Evolutionary conservation across 2,888 invertebrate species (phyloP).

Genomic region (Pediacus dermestoides): DNA sequence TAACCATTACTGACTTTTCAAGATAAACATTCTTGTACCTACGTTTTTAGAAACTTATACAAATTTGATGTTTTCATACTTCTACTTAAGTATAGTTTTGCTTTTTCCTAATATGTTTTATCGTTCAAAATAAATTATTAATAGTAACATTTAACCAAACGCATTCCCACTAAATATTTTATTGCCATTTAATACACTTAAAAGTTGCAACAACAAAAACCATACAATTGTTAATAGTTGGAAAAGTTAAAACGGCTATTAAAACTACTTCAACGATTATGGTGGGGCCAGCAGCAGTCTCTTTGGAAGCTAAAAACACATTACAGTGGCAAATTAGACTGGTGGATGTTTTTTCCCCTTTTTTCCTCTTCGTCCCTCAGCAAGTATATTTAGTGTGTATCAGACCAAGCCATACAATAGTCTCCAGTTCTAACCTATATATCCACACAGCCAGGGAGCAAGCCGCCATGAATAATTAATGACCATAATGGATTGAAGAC

Average conservation of each 20-base stretch:
- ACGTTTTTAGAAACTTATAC: too few relatives aligned
- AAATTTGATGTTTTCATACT: too few relatives aligned
- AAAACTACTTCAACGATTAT: conserved; percentile 13
- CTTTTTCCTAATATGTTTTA: too few relatives aligned
- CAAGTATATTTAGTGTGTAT: conserved; percentile 13
- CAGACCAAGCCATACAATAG: conserved; percentile 14
- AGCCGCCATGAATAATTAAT: conserved; percentile 42
- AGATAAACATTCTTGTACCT: too few relatives aligned
- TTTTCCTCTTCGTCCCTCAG: conserved; percentile 7
- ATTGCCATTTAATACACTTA: too few relatives aligned
- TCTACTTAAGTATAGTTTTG: too few relatives aligned
- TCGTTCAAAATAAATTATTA: too few relatives aligned
- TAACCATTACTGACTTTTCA: too few relatives aligned
- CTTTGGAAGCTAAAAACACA: conserved; percentile 10
- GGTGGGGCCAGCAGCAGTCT: conserved; percentile 14
- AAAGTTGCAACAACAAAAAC: too few relatives aligned
- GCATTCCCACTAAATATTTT: too few relatives aligned
- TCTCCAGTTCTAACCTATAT: conserved; percentile 8
- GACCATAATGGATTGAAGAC: conserved; percentile 43
- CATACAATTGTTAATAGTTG: conserved; percentile 16
- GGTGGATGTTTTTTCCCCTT: conserved; percentile 13
- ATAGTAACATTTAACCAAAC: too few relatives aligned
- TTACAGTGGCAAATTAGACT: conserved; percentile 17
- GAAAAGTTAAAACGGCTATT: conserved; percentile 18
- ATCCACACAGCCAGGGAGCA: conserved; percentile 5